Evolutionary conservation across 2,888 invertebrate species (phyloP), one percentile per base, ranked within the genome.

Genomic region (Cephalotes varians): DNA sequence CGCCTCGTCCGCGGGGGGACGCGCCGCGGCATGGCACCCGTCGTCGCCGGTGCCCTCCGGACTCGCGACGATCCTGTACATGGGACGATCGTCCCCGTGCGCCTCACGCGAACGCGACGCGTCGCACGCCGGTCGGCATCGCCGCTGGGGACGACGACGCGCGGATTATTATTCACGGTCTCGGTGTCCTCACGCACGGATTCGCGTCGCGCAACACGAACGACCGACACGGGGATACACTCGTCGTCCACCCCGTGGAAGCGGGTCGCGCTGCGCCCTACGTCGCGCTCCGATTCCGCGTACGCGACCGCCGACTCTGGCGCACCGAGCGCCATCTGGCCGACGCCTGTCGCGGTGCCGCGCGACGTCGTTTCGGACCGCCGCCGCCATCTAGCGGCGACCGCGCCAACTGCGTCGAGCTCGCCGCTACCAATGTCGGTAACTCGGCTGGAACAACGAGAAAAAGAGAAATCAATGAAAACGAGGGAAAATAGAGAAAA

Each of bases 61-160:
- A 34, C 85, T 83, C 77, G 74, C 82, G 67, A 90, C 89, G 71
- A 87, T 86, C 37, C 60, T 86, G 84, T 90, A 90, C 90, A 88
- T 87, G 47, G 83, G 74, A 82, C 54, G 47, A 9, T 0, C 44
- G 9, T n/a, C n/a, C 18, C 18, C 10, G 25, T 44, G 51, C 62
- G 15, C 37, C 72, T 86, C 82, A 83, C 47, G 71, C 37, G 18
- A 71, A 44, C 65, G 58, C 44, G 7, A 47, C 60, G 31, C 56
- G 60, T 18, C 62, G 58, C 7, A 56, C 44, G 18, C 12, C 72
- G 67, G 34, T 80, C 81, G 74, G 73, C 90, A 88, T 89, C 31
- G 64, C 77, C 44, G 64, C 18, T n/a, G 18, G 3, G 37, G 12
- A 25, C 51, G 40, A 28, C 58, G 34, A 7, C 28, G 49, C 62